These are phyloP conservation scores for Cordilura impudica DNA, from an alignment of 2,888 invertebrate genomes.

Conservation along the genomic window DNA sequence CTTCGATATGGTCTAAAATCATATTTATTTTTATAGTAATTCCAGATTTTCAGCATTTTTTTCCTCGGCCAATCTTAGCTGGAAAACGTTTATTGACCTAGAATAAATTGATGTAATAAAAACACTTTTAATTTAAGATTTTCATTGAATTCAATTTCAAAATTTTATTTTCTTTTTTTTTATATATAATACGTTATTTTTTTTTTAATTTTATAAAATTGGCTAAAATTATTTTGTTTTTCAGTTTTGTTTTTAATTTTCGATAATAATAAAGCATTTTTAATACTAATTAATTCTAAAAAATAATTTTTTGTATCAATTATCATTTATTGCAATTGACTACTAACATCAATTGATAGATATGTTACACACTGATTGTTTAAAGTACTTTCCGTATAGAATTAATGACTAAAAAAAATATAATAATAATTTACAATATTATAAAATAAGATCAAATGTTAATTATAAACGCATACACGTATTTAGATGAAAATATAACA, in stretches of 20 bases:
- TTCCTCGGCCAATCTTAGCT: too few species aligned
- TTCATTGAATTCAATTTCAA: conserved; percentile 46
- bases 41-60: too few species aligned
- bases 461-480: conserved; percentile 44
- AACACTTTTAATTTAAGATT: conserved; percentile 17
- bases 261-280: conserved; percentile 55
- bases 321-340: conserved; percentile 20
- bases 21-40: too few species aligned
- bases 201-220: conserved; percentile 53
- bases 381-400: background rate
- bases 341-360: conserved; percentile 37
- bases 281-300: conserved; percentile 54
- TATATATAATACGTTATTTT: conserved; percentile 22
- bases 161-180: conserved; percentile 38
- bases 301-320: conserved; percentile 48
- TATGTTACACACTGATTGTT: conserved; percentile 46
- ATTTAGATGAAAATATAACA: conserved; percentile 10
- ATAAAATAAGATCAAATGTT: conserved; percentile 39
- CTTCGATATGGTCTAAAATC: too few species aligned
- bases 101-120: too few species aligned
- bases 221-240: conserved; percentile 56
- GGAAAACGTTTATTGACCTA: too few species aligned
- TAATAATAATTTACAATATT: conserved; percentile 41
- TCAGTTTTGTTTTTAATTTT: conserved; percentile 13
- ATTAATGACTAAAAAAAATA: background rate